Evolutionary conservation across 2,797 vertebrate species (phyloP).

Genomic region (Sardinella longiceps): DNA sequence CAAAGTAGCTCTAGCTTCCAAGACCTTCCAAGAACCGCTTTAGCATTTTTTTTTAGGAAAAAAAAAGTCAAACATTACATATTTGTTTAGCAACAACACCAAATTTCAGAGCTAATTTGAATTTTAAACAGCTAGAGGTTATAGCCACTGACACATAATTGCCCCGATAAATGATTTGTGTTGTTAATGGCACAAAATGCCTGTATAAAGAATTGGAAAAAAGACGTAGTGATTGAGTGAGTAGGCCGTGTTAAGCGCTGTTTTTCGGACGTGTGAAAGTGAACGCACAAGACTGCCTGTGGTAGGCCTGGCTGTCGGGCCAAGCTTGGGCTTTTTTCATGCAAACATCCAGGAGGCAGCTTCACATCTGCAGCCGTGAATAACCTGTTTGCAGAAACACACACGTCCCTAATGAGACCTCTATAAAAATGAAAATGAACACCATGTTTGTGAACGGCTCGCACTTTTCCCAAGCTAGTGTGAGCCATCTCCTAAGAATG

Average conservation of each 20-base stretch:
- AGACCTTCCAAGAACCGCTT: background rate
- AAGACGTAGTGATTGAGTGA: background rate
- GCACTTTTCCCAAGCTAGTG: conserved; percentile 45
- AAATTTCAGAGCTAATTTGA: conserved; percentile 15
- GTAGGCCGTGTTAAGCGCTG: background rate
- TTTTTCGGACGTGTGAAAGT: background rate
- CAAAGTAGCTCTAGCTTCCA: background rate
- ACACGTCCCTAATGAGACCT: conserved; percentile 59
- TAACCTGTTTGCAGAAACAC: conserved; percentile 65
- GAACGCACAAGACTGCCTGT: conserved; percentile 31
- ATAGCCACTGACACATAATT: background rate
- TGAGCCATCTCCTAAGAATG: conserved; percentile 47
- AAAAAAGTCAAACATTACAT: conserved; percentile 14
- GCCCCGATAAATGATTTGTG: background rate
- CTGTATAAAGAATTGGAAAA: background rate
- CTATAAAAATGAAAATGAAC: conserved; percentile 64
- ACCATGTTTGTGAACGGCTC: conserved; percentile 51
- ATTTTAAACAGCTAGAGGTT: conserved; percentile 3
- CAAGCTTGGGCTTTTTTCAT: conserved; percentile 38
- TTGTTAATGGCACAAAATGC: background rate
- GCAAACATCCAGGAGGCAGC: conserved; percentile 53
- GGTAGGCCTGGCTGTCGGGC: conserved; percentile 49
- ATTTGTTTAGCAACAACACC: conserved; percentile 21
- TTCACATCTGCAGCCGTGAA: conserved; percentile 59
- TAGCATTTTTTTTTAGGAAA: background rate